Conservation (phyloP, 2,113 vertebrate species). For the Lepisosteus oculatus region DNA sequence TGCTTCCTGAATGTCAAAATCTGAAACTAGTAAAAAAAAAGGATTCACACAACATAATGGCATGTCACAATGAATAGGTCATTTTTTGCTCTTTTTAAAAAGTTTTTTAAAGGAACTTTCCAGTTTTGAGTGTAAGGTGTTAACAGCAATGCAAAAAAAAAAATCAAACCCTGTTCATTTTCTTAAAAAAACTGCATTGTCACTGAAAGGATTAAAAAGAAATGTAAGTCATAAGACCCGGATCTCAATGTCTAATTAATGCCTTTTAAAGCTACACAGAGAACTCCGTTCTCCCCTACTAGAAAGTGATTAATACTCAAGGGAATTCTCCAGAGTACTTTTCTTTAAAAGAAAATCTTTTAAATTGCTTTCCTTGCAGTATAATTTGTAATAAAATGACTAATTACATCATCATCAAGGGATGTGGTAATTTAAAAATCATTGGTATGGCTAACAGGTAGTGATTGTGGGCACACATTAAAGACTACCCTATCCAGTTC, state of each 20-base stretch:
- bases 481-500: neutral
- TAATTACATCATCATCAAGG: constrained; percentile 18
- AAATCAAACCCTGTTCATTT: neutral
- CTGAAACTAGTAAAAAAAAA: too few relatives aligned
- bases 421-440: constrained; percentile 13
- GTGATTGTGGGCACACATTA: constrained; percentile 4
- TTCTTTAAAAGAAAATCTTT: constrained; percentile 13
- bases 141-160: too few relatives aligned
- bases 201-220: neutral
- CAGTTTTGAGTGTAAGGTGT: too few relatives aligned
- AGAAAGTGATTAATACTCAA: constrained; percentile 18
- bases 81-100: too few relatives aligned
- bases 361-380: constrained; percentile 20
- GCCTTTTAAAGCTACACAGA: neutral
- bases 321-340: neutral
- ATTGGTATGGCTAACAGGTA: constrained; percentile 11
- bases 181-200: neutral
- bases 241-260: neutral
- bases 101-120: too few relatives aligned
- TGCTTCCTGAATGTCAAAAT: too few relatives aligned
- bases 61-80: too few relatives aligned
- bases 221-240: neutral
- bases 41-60: too few relatives aligned
- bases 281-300: neutral
- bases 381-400: constrained; percentile 18